These are phyloP conservation scores for Telenomus remus DNA, from an alignment of 1,140 invertebrate genomes.

Conservation along the genomic window DNA sequence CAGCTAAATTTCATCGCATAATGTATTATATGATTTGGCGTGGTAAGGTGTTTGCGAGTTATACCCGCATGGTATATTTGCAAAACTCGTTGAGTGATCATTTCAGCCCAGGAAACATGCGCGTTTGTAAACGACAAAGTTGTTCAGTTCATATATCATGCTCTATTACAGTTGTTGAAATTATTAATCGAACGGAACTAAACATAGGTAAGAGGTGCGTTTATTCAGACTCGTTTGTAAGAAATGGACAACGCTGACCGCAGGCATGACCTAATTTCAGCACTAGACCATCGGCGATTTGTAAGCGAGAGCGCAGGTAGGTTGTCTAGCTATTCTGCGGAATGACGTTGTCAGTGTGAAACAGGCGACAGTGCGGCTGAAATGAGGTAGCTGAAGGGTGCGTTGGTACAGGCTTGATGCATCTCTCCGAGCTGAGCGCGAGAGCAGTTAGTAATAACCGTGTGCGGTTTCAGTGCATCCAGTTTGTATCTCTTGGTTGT, in stretches of 20 bases:
- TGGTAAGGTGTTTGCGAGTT: constrained; percentile 31
- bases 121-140: background rate
- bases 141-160: background rate
- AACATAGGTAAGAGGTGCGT: constrained; percentile 7
- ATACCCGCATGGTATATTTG: constrained; percentile 13
- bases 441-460: constrained; percentile 64
- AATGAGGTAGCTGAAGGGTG: constrained; percentile 49
- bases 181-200: background rate
- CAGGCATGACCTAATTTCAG: constrained; percentile 67
- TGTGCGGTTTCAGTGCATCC: constrained; percentile 69
- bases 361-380: constrained; percentile 42
- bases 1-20: constrained; percentile 43
- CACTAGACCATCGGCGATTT: constrained; percentile 66
- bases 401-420: constrained; percentile 67
- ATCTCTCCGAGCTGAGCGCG: constrained; percentile 57
- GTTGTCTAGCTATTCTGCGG: constrained; percentile 8
- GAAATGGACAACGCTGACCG: constrained; percentile 44
- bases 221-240: constrained; percentile 43
- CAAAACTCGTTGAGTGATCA: constrained; percentile 13
- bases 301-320: constrained; percentile 51
- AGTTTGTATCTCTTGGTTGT: constrained; percentile 59
- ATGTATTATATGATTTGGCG: constrained; percentile 29
- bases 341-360: constrained; percentile 52
- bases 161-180: background rate
- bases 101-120: constrained; percentile 3